These are phyloP conservation scores for Machimus atricapillus DNA, from an alignment of 2,888 invertebrate genomes.

Conservation along the genomic window DNA sequence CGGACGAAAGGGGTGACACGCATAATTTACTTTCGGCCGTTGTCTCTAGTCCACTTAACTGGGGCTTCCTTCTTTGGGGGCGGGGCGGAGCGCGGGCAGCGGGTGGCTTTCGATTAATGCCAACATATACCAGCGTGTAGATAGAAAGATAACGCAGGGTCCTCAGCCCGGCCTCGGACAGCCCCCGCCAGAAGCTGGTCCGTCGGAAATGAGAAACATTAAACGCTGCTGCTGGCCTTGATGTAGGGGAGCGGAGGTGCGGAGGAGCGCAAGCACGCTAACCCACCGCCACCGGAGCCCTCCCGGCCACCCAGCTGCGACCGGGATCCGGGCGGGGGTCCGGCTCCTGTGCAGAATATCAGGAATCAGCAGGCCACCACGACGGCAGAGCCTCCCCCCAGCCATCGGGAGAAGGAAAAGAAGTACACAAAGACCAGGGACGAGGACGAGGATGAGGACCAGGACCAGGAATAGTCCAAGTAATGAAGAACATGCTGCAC, in stretches of 20 bases:
- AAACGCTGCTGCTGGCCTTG: constrained; percentile 29
- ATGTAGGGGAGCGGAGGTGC: too few relatives aligned
- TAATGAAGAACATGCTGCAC: constrained; percentile 35
- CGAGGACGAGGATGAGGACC: not conserved
- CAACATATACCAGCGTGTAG: constrained; percentile 28
- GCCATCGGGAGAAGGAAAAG: constrained; percentile 13
- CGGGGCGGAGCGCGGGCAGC: not conserved
- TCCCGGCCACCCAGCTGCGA: not conserved
- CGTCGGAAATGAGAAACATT: constrained; percentile 37
- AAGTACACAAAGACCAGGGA: constrained; percentile 15
- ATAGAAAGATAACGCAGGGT: constrained; percentile 25
- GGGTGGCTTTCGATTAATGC: constrained; percentile 13
- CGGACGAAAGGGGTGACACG: constrained; percentile 40
- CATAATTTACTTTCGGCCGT: constrained; percentile 40
- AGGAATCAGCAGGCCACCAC: constrained; percentile 30
- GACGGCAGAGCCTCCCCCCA: not conserved
- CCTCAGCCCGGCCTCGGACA: constrained; percentile 1
- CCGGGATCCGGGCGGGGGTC: not conserved
- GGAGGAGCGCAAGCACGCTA: constrained; percentile 22
- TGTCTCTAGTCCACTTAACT: constrained; percentile 40
- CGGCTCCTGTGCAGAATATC: not conserved
- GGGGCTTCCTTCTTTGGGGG: not conserved
- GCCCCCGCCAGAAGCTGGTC: constrained; percentile 7
- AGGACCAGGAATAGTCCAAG: constrained; percentile 19
- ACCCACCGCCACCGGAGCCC: not conserved